Evolutionary conservation across 2,113 vertebrate species (phyloP).

Genomic region (Ammodytes dubius): DNA sequence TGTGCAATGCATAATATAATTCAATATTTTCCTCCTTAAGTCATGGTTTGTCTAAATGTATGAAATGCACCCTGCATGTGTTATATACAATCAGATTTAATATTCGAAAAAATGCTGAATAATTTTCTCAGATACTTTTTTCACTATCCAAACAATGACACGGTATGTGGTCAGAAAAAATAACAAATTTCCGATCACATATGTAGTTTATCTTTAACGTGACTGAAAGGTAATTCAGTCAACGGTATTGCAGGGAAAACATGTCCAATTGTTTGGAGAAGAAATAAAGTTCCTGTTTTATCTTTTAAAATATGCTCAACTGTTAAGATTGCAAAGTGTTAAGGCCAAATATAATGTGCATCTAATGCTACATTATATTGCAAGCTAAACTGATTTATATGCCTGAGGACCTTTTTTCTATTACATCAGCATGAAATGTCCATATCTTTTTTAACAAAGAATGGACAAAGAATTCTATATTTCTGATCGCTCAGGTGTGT

Average conservation of each 20-base stretch:
- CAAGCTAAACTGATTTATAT: conserved; percentile 9
- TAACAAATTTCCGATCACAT: background rate
- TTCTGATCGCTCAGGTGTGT: conserved; percentile 52
- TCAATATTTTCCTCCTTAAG: conserved; percentile 13
- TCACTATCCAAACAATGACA: conserved; percentile 33
- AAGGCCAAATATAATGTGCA: conserved; percentile 59
- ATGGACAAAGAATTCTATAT: background rate
- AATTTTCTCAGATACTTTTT: conserved; percentile 14
- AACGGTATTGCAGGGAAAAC: background rate
- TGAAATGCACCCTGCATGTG: conserved; percentile 73
- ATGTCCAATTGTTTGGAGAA: conserved; percentile 43
- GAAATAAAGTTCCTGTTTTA: background rate
- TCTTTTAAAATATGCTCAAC: conserved; percentile 3
- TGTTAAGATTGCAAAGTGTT: conserved; percentile 7
- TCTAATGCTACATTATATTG: conserved; percentile 56
- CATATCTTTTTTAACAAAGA: conserved; percentile 16
- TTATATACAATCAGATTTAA: conserved; percentile 9
- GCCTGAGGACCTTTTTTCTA: conserved; percentile 34
- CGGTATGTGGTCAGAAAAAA: background rate
- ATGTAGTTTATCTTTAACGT: background rate
- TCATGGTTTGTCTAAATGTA: conserved; percentile 47
- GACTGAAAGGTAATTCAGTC: background rate
- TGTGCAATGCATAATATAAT: conserved; percentile 16
- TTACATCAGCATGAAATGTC: background rate
- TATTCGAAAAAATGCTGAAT: conserved; percentile 2